Percentiles rank a stretch among this genome's conserved stretches.
Conservation (phyloP, 2,888 invertebrate genomes). For the Oligia latruncula region DNA sequence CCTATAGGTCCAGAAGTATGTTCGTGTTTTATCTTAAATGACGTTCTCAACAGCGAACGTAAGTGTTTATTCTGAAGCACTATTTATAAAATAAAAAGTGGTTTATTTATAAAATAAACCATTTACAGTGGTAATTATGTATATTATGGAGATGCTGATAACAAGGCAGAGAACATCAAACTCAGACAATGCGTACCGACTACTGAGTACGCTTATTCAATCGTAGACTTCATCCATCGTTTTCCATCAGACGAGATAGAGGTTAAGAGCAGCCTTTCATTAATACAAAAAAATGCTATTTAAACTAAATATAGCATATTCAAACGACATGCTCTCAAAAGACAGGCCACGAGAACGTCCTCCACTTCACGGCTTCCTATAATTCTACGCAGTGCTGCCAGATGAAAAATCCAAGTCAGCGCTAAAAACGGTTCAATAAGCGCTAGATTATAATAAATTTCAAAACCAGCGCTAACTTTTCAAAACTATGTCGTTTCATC, state of each 20-base stretch:
- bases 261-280: neutral
- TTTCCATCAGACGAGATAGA: neutral
- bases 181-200: neutral
- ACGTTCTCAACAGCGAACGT: slow-evolving; percentile 16
- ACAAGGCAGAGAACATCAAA: neutral
- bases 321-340: neutral
- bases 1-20: slow-evolving; percentile 6
- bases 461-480: no score
- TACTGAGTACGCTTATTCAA: neutral
- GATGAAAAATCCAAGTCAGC: no score
- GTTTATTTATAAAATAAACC: slow-evolving; percentile 10
- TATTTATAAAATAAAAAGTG: slow-evolving; percentile 11
- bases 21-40: slow-evolving; percentile 11
- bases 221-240: neutral
- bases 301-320: no score
- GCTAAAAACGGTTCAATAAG: no score
- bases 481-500: no score
- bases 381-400: neutral
- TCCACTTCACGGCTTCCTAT: neutral
- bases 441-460: no score
- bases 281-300: neutral
- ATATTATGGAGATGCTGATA: slow-evolving; percentile 7
- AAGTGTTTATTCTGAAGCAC: slow-evolving; percentile 7
- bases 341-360: neutral
- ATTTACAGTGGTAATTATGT: neutral